Percentiles rank a stretch among this genome's conserved stretches.
Conservation (phyloP, 2,113 vertebrate species). For the Felis catus region F.catus_Fca126_mat1.0 CM031417.1:12517001-12517500, state of each 20-base stretch:
- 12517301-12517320: not conserved
- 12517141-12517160: not conserved
- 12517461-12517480: not conserved
- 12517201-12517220: not conserved
- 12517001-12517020: not conserved
- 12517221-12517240: not conserved
- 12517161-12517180: rapidly evolving
- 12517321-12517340: not conserved
- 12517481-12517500: not conserved
- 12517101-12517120: not conserved
- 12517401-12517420: not conserved
- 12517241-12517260: not conserved
- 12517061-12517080: not conserved
- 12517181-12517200: rapidly evolving
- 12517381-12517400: not conserved
- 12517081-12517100: not conserved
- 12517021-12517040: not conserved
- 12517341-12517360: not conserved
- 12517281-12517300: not conserved
- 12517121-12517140: not conserved
- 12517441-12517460: not conserved
- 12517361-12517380: not conserved
- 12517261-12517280: not conserved
- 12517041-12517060: not conserved
- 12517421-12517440: not conserved